phyloP scores from a whole-genome alignment of 2,888 invertebrate species.

The Lymantria dispar region DNA sequence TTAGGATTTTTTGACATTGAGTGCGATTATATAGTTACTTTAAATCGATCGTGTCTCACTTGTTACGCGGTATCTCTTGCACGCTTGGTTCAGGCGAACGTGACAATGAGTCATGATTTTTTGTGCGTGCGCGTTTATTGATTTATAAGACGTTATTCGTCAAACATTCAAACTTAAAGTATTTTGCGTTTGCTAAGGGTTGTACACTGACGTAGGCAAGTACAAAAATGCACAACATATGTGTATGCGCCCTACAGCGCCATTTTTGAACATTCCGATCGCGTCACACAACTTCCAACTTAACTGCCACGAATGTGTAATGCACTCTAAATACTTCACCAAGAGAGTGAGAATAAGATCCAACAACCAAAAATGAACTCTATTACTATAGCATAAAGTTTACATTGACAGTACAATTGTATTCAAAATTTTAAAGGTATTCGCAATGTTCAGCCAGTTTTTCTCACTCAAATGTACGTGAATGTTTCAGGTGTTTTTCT shows the following conservation, averaged over 20 bases:
- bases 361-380: conserved; percentile 14
- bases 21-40: no score
- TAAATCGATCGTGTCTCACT: no score
- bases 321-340: conserved; percentile 44
- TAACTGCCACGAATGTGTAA: conserved; percentile 53
- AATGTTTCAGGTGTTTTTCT: conserved; percentile 42
- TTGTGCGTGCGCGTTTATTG: no score
- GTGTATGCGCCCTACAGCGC: neutral
- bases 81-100: no score
- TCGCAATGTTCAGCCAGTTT: conserved; percentile 40
- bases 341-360: conserved; percentile 1
- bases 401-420: conserved; percentile 6
- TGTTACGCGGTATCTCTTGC: no score
- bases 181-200: no score
- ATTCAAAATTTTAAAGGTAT: conserved; percentile 22
- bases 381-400: conserved; percentile 11
- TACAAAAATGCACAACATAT: neutral
- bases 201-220: no score
- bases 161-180: no score
- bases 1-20: no score
- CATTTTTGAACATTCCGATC: conserved; percentile 36
- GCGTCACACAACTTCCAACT: conserved; percentile 46
- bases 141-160: no score
- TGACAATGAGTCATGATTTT: no score
- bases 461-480: conserved; percentile 36